Conservation (phyloP, 1,140 invertebrate species). For the Drosophila ananassae region DNA sequence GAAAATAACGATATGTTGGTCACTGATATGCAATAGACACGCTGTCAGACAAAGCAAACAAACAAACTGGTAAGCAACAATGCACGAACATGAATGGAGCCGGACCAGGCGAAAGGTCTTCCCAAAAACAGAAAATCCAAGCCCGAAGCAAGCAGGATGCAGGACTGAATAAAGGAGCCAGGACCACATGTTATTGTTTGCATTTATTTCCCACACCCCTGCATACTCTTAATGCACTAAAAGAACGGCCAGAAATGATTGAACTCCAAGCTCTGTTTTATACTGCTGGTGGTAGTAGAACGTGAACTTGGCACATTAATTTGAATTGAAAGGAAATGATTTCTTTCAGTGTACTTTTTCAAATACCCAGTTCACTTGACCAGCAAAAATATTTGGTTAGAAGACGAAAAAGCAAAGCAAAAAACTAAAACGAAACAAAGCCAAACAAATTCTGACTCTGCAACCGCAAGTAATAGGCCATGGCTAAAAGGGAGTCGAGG, state of each 20-base stretch:
- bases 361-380: conserved; percentile 36
- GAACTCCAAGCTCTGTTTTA: background rate
- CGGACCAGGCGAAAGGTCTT: conserved; percentile 21
- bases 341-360: conserved; percentile 15
- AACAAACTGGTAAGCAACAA: conserved; percentile 36
- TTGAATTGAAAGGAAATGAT: background rate
- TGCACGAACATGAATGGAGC: conserved; percentile 34
- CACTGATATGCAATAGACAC: conserved; percentile 67
- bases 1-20: conserved; percentile 50
- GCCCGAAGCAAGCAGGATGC: conserved; percentile 2
- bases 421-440: conserved; percentile 24
- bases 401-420: conserved; percentile 22
- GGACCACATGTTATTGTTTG: conserved; percentile 47
- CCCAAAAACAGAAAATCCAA: conserved; percentile 19
- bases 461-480: conserved; percentile 45
- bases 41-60: conserved; percentile 41
- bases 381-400: conserved; percentile 46
- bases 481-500: conserved; percentile 32
- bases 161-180: conserved; percentile 5
- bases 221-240: conserved; percentile 17
- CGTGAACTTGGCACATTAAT: background rate
- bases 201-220: conserved; percentile 31
- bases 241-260: background rate
- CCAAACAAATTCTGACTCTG: conserved; percentile 45
- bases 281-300: too few relatives aligned